Conservation (phyloP, 2,113 vertebrate genomes). For the Platichthys flesus region DNA sequence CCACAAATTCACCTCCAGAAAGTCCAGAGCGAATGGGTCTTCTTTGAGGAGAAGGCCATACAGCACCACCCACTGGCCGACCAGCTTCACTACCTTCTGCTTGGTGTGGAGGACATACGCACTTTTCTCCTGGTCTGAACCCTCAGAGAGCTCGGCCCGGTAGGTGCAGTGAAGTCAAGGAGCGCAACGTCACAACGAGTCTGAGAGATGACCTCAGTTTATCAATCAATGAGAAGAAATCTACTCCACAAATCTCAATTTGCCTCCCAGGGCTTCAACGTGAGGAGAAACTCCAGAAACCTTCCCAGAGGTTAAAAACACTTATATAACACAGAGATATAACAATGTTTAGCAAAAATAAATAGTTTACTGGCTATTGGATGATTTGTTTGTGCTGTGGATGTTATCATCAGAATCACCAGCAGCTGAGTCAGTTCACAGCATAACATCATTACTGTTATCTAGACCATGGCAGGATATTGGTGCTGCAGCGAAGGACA, state of each 20-base stretch:
- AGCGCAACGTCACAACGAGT: neutral
- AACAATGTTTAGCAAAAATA: neutral
- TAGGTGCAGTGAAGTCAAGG: slow-evolving; percentile 89
- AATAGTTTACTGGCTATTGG: neutral
- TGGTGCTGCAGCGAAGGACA: slow-evolving; percentile 90
- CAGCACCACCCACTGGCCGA: slow-evolving; percentile 91
- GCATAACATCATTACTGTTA: neutral
- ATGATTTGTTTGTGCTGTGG: neutral
- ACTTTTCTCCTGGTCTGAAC: slow-evolving; percentile 88
- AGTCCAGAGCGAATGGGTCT: slow-evolving; percentile 83
- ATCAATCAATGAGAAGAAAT: too few relatives aligned
- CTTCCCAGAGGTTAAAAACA: neutral
- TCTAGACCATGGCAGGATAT: slow-evolving; percentile 85
- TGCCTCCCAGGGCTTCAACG: too few relatives aligned
- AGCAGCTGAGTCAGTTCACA: neutral
- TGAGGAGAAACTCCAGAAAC: neutral
- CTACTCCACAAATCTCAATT: too few relatives aligned
- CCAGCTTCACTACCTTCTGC: slow-evolving; percentile 90
- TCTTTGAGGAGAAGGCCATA: slow-evolving; percentile 86
- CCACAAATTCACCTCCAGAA: slow-evolving; percentile 87
- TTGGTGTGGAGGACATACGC: slow-evolving; percentile 86
- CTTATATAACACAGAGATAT: neutral
- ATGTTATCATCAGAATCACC: neutral
- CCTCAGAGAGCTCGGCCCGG: slow-evolving; percentile 84
- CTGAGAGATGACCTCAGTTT: too few relatives aligned